Base-by-base conservation (phyloP, 2,888 invertebrate species). In the Rutpela maculata region DNA sequence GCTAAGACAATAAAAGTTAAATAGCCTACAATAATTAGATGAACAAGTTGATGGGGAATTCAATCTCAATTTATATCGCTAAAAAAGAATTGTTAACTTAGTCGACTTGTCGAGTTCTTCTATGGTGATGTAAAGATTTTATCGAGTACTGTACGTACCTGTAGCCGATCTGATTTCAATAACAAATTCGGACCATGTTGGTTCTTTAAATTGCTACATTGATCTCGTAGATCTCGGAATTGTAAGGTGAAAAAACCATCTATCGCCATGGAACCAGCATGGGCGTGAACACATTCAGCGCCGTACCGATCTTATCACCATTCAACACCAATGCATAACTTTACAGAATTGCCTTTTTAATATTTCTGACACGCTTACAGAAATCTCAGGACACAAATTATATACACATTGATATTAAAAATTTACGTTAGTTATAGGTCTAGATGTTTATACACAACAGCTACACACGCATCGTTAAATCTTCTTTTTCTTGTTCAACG, bases 171-270 rank as follows among this genome's bases (percentile, higher is more conserved):
- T 86, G 87, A 87, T 87, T 87, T 87, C 87, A 87, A 86, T 87
- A 87, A 87, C 87, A 87, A 87, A 87, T 87, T 86, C 87, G 86
- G 86, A 81, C 85, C 86, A 83, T 87, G 87, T 87, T 81, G 79
- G 79, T 81, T 84, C 79, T 83, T 81, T 82, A 84, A 84, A 84
- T 84, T 83, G 84, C 83, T 81, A 78, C 82, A 81, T 81, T 83
- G 84, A 85, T 86, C 85, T 84, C 79, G 82, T 81, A 82, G 83
- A 85, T 85, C 85, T 78, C 66, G 73, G 72, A 75, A 78, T 55
- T 22, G 50, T 80, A 78, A 78, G 79, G 78, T 79, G 59, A 80
- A 81, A 82, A 81, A 80, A 79, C 82, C 83, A 82, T 83, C 82
- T 83, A 84, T 84, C 82, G 82, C 81, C 77, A 74, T 77, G 75